A percentile compares a stretch with the other conserved stretches of the same genome.
Conservation (phyloP, 1,140 invertebrate species). For the Spodoptera frugiperda region DNA sequence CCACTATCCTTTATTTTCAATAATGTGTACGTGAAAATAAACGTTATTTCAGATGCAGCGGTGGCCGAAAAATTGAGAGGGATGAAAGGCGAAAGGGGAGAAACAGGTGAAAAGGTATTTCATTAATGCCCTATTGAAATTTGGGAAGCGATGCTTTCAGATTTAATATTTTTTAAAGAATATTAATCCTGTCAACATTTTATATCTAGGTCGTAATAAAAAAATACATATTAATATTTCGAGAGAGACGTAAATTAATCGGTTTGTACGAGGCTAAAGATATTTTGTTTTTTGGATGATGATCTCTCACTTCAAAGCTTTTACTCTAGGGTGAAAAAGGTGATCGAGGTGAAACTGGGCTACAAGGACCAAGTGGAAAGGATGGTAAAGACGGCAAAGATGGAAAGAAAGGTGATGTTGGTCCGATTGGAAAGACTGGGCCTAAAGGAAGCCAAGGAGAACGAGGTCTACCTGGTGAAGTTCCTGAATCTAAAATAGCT, state of each 20-base stretch:
- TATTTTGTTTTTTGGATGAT: too few relatives aligned
- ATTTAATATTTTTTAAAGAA: too few relatives aligned
- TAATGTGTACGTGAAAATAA: neutral
- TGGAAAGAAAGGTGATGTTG: constrained; percentile 58
- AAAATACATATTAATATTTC: too few relatives aligned
- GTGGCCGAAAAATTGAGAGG: constrained; percentile 70
- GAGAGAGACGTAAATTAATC: too few relatives aligned
- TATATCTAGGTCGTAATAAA: too few relatives aligned
- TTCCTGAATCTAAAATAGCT: constrained; percentile 57
- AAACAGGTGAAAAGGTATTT: constrained; percentile 61
- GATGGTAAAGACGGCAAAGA: constrained; percentile 60
- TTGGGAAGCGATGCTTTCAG: neutral
- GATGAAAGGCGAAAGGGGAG: constrained; percentile 65
- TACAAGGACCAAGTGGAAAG: constrained; percentile 59
- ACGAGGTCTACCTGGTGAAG: constrained; percentile 56
- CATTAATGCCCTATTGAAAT: constrained; percentile 2
- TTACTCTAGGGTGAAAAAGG: constrained; percentile 42
- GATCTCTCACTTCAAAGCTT: neutral
- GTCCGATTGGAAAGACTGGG: constrained; percentile 60
- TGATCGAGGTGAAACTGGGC: constrained; percentile 56
- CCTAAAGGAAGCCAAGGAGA: constrained; percentile 71
- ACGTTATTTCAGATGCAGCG: constrained; percentile 61
- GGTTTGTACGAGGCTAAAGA: too few relatives aligned
- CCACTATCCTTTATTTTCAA: neutral
- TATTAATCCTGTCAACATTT: too few relatives aligned